phyloP scores from a whole-genome alignment of 2,113 vertebrate species.

The Tylochromis polylepis region DNA sequence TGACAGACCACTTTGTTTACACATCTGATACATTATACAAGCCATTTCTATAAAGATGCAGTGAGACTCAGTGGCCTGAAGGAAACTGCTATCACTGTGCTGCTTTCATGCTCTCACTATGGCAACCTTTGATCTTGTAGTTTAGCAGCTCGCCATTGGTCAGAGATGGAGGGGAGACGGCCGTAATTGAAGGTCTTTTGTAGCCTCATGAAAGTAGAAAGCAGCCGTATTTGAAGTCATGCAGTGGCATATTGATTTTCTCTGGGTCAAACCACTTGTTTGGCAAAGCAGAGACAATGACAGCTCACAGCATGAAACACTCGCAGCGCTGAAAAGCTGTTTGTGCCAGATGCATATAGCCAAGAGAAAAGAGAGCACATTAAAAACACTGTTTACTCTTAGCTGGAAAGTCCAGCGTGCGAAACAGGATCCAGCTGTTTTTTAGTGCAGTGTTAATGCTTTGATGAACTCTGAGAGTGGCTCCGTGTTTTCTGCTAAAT shows the following conservation, averaged over 20 bases:
- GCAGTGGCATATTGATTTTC: slow-evolving; percentile 23
- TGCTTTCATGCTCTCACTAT: slow-evolving; percentile 58
- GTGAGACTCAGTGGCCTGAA: not conserved
- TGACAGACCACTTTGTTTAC: not conserved
- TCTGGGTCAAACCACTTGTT: slow-evolving; percentile 20
- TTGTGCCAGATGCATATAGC: not conserved
- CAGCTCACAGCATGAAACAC: not conserved
- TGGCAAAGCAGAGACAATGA: slow-evolving; percentile 1
- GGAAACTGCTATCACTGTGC: not conserved
- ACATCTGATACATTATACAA: not conserved
- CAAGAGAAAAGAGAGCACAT: not conserved
- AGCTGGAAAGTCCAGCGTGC: not conserved
- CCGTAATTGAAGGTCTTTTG: slow-evolving; percentile 45
- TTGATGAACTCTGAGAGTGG: not conserved
- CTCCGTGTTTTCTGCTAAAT: not conserved
- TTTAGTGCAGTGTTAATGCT: not conserved
- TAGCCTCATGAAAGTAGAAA: slow-evolving; percentile 9
- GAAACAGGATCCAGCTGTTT: not conserved
- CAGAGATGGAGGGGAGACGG: not conserved
- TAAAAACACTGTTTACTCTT: not conserved
- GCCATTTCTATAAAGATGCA: not conserved
- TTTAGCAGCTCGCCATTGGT: slow-evolving; percentile 6
- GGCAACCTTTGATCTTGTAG: slow-evolving; percentile 57
- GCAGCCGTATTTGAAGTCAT: slow-evolving; percentile 27
- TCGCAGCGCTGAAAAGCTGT: not conserved